These are phyloP conservation scores for Adrianichthys oophorus DNA, from an alignment of 2,797 vertebrate genomes.

Conservation along the genomic window DNA sequence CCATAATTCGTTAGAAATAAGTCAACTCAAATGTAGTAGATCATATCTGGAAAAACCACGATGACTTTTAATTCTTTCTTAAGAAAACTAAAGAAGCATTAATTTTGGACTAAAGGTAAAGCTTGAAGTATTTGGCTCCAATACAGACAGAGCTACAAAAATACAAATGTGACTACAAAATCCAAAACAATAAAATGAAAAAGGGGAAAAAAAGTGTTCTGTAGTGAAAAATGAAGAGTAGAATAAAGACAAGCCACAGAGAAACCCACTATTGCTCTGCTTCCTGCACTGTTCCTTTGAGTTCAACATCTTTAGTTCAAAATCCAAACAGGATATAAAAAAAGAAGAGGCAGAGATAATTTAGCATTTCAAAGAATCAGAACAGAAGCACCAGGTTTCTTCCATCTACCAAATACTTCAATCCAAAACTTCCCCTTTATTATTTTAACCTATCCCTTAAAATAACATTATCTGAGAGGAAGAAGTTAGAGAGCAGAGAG, in stretches of 20 bases:
- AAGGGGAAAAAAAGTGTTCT: neutral
- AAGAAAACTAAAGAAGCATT: too few relatives aligned
- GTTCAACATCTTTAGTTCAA: slow-evolving; percentile 11
- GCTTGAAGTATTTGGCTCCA: too few relatives aligned
- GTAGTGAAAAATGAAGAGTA: slow-evolving; percentile 1
- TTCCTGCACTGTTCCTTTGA: slow-evolving; percentile 9
- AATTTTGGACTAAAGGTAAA: too few relatives aligned
- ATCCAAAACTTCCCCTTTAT: neutral
- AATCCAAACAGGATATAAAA: slow-evolving; percentile 1
- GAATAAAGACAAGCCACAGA: slow-evolving; percentile 32
- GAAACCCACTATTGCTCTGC: slow-evolving; percentile 53
- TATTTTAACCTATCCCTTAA: neutral
- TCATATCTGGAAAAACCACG: too few relatives aligned
- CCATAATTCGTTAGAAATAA: too few relatives aligned
- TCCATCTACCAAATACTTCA: slow-evolving; percentile 12
- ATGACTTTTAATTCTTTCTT: too few relatives aligned
- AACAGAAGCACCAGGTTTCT: slow-evolving; percentile 2
- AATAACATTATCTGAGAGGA: slow-evolving; percentile 15
- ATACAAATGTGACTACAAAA: too few relatives aligned
- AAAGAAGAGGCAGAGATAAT: slow-evolving; percentile 25
- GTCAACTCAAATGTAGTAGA: too few relatives aligned
- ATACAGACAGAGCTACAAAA: too few relatives aligned
- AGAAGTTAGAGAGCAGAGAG: slow-evolving; percentile 42
- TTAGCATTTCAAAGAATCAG: slow-evolving; percentile 12
- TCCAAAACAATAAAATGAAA: neutral